phyloP scores from a whole-genome alignment of 1,140 invertebrate genomes.

The Nephotettix cincticeps region DNA sequence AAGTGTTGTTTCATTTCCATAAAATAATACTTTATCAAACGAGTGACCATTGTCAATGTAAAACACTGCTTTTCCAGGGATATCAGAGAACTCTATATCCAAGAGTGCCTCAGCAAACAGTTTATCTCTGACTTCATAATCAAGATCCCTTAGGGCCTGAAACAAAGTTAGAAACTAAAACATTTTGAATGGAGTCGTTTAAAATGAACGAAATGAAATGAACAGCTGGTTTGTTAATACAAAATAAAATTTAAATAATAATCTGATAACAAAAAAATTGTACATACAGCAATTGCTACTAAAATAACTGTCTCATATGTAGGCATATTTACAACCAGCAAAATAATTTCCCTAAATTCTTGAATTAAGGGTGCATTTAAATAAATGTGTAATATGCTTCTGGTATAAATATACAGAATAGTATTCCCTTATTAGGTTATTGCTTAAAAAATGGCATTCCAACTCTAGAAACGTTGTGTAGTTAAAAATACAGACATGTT shows the following conservation, averaged over 20 bases:
- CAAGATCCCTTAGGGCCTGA: conserved; percentile 70
- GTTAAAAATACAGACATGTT: too few species aligned
- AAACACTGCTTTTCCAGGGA: conserved; percentile 71
- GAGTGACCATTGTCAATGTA: conserved; percentile 72
- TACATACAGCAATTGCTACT: background rate
- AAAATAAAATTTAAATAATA: conserved; percentile 29
- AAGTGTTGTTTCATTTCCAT: conserved; percentile 73
- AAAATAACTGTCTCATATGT: too few species aligned
- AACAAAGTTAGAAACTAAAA: conserved; percentile 32
- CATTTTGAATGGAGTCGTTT: background rate
- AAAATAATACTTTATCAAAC: conserved; percentile 67
- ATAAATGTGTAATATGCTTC: too few species aligned
- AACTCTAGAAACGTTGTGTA: too few species aligned
- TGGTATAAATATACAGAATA: too few species aligned
- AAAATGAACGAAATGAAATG: background rate
- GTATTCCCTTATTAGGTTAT: too few species aligned
- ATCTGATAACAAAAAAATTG: background rate
- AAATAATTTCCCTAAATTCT: too few species aligned
- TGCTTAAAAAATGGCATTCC: too few species aligned
- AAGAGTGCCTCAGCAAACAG: conserved; percentile 71
- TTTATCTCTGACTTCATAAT: conserved; percentile 78
- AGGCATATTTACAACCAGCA: too few species aligned
- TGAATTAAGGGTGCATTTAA: too few species aligned
- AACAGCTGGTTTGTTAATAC: background rate
- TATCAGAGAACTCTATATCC: conserved; percentile 71